A percentile compares a stretch with the other conserved stretches of the same genome.
Evolutionary conservation across 1,140 invertebrate species (phyloP).

Genomic region (Ruditapes philippinarum): DNA sequence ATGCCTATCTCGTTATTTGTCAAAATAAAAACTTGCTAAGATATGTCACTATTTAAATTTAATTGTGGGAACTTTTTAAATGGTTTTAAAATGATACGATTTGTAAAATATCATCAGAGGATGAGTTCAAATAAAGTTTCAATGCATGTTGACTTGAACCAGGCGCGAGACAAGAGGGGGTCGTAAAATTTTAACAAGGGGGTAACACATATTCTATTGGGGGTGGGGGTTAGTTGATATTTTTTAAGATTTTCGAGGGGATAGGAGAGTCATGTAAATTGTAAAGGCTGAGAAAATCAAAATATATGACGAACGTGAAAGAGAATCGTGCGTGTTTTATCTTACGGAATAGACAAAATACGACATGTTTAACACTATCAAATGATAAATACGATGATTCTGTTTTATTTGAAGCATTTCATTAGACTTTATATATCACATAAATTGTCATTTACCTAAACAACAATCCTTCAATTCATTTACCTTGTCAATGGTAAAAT

Average conservation of each 20-base stretch:
- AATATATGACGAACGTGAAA: not conserved
- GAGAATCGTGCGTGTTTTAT: not conserved
- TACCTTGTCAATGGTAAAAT: not conserved
- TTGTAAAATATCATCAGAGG: too few species aligned
- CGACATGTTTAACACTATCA: not conserved
- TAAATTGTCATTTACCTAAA: not conserved
- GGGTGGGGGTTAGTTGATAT: too few species aligned
- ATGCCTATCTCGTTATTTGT: conserved; percentile 16
- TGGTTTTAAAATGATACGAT: not conserved
- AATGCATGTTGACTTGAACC: too few species aligned
- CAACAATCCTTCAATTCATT: not conserved
- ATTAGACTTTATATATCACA: not conserved
- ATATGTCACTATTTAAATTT: not conserved
- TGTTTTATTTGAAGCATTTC: not conserved
- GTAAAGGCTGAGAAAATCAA: not conserved
- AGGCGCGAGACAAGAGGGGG: too few species aligned
- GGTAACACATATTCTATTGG: too few species aligned
- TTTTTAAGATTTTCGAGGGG: too few species aligned
- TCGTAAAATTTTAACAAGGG: too few species aligned
- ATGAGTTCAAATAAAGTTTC: too few species aligned
- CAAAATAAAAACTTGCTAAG: not conserved
- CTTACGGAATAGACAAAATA: conserved; percentile 7
- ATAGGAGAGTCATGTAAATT: not conserved
- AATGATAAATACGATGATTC: not conserved
- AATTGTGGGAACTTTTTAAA: conserved; percentile 12